Percentiles rank a stretch among this genome's conserved stretches.
These are phyloP conservation scores for Odiellus spinosus DNA, from an alignment of 2,888 invertebrate genomes.

Conservation along the genomic window DNA sequence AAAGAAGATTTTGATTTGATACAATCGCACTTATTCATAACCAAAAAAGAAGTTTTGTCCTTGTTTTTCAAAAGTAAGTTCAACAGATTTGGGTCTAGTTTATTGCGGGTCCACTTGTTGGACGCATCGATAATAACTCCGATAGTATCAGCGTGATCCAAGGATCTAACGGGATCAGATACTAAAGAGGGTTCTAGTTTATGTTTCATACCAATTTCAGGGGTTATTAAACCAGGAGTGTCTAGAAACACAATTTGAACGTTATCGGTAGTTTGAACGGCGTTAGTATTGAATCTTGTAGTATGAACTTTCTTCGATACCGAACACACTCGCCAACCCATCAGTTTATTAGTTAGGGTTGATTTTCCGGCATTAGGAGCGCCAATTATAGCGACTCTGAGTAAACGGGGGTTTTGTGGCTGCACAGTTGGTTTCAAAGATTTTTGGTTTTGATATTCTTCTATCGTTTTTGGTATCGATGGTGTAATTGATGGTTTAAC, in stretches of 20 bases:
- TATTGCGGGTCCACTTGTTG: conserved; percentile 47
- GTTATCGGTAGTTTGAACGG: conserved; percentile 52
- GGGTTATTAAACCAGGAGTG: conserved; percentile 73
- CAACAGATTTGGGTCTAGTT: conserved; percentile 50
- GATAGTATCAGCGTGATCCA: conserved; percentile 51
- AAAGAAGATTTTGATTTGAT: conserved; percentile 44
- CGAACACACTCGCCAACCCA: conserved; percentile 60
- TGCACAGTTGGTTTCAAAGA: conserved; percentile 9
- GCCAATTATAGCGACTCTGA: conserved; percentile 64
- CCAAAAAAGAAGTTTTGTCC: conserved; percentile 45
- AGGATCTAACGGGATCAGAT: conserved; percentile 41
- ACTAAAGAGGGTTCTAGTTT: conserved; percentile 33
- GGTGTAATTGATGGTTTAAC: no score
- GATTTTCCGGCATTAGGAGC: conserved; percentile 92
- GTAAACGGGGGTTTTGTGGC: conserved; percentile 22
- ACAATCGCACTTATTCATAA: conserved; percentile 65
- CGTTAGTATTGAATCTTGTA: conserved; percentile 54
- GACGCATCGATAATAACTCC: conserved; percentile 74
- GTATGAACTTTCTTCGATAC: conserved; percentile 79
- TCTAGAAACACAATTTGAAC: conserved; percentile 82
- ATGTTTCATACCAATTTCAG: conserved; percentile 43
- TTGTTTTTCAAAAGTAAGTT: conserved; percentile 45
- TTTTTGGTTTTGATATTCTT: conserved; percentile 8
- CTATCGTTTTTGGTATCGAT: conserved; percentile 1
- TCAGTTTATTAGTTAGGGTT: conserved; percentile 72